A percentile compares a stretch with the other conserved stretches of the same genome.
Conservation (phyloP, 1,140 invertebrate genomes). For the Pseudomyrmex sp. region DNA sequence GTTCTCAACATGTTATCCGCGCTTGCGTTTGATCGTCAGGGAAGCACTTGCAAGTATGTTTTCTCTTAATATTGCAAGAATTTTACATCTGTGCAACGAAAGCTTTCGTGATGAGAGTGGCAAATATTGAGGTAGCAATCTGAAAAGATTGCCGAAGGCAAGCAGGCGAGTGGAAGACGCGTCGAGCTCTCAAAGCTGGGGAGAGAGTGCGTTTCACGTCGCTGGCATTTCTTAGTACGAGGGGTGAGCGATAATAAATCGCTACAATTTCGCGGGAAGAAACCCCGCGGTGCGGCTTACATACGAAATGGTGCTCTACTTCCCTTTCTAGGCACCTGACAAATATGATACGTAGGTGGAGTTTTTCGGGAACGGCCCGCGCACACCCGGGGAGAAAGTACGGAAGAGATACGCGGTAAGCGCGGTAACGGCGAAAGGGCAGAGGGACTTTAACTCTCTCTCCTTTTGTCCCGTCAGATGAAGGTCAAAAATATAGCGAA, state of each 20-base stretch:
- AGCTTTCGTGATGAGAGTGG: neutral
- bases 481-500: constrained; percentile 52
- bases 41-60: neutral
- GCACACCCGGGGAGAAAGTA: constrained; percentile 29
- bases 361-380: constrained; percentile 69
- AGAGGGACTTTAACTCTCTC: neutral
- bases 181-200: constrained; percentile 32
- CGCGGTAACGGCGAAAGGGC: constrained; percentile 11
- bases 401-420: constrained; percentile 6
- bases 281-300: constrained; percentile 69
- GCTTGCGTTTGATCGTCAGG: neutral
- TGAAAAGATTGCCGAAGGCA: constrained; percentile 26
- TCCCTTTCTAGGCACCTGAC: constrained; percentile 72
- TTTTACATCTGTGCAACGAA: neutral
- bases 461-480: constrained; percentile 29
- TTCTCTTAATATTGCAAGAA: neutral
- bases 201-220: constrained; percentile 56
- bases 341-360: constrained; percentile 80
- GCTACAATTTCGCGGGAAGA: constrained; percentile 76
- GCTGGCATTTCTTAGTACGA: constrained; percentile 44
- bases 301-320: constrained; percentile 69
- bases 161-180: constrained; percentile 27
- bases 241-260: constrained; percentile 77
- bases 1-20: constrained; percentile 9
- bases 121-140: neutral